These are phyloP conservation scores for Cladorhizidae sp. DNA, from an alignment of 37 sponge, comb jelly and placozoan genomes.

Conservation along the genomic window DNA sequence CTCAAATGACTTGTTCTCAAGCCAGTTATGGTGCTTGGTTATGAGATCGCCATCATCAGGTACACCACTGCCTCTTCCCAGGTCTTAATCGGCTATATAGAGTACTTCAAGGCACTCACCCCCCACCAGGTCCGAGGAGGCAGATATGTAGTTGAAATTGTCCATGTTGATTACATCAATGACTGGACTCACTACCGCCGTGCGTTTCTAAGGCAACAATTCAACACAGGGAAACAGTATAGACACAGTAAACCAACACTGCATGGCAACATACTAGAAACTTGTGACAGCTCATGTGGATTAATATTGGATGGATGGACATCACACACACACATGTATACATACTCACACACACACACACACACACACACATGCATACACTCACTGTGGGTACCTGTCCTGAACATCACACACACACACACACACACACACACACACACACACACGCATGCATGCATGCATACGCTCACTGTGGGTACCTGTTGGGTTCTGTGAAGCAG, in stretches of 20 bases:
- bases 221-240: too few species aligned
- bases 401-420: too few species aligned
- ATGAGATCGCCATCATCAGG: too few species aligned
- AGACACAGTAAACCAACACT: too few species aligned
- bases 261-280: neutral
- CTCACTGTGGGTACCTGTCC: constrained; percentile 24
- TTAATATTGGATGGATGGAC: too few species aligned
- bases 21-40: too few species aligned
- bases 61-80: too few species aligned
- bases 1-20: too few species aligned
- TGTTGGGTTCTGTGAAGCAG: constrained; percentile 64
- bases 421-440: neutral
- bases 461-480: constrained; percentile 12
- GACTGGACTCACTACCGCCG: constrained; percentile 83
- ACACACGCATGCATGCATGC: neutral
- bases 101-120: constrained; percentile 48
- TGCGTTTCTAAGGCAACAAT: constrained; percentile 39
- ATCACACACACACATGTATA: too few species aligned
- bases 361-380: neutral
- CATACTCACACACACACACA: neutral
- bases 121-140: constrained; percentile 88
- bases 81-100: too few species aligned
- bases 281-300: neutral
- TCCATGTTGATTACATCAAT: constrained; percentile 95
- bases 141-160: constrained; percentile 78